These are phyloP conservation scores for Sphyrna mokarran DNA, from an alignment of 2,113 vertebrate species.

Conservation along the genomic window DNA sequence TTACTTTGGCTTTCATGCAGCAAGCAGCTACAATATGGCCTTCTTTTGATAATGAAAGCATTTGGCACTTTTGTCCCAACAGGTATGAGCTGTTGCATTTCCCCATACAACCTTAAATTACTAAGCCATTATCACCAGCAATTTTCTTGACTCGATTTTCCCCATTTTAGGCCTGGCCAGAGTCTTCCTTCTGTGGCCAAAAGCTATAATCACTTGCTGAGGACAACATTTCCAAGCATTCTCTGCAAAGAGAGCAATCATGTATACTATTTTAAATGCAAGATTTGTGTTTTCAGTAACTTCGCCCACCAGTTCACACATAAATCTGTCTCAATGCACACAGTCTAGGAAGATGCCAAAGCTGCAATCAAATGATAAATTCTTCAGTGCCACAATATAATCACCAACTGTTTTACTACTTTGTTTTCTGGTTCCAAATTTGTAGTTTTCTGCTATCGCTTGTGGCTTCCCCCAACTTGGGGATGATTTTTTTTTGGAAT, in stretches of 20 bases:
- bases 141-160: neutral
- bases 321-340: neutral
- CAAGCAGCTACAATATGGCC: neutral
- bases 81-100: neutral
- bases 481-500: neutral
- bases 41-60: neutral
- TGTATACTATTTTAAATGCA: neutral
- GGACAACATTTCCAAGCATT: neutral
- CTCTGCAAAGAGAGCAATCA: neutral
- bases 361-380: neutral
- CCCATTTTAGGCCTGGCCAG: neutral
- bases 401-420: neutral
- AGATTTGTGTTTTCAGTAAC: neutral
- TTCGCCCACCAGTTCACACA: neutral
- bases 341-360: neutral
- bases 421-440: neutral
- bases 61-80: no score
- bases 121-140: neutral
- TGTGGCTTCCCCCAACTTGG: neutral
- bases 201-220: neutral
- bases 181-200: neutral
- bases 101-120: neutral
- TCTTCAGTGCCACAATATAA: neutral
- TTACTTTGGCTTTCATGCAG: neutral
- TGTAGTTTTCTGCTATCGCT: neutral